Evolutionary conservation across 2,888 invertebrate genomes (phyloP).

Genomic region (Caenorhabditis virilis): DNA sequence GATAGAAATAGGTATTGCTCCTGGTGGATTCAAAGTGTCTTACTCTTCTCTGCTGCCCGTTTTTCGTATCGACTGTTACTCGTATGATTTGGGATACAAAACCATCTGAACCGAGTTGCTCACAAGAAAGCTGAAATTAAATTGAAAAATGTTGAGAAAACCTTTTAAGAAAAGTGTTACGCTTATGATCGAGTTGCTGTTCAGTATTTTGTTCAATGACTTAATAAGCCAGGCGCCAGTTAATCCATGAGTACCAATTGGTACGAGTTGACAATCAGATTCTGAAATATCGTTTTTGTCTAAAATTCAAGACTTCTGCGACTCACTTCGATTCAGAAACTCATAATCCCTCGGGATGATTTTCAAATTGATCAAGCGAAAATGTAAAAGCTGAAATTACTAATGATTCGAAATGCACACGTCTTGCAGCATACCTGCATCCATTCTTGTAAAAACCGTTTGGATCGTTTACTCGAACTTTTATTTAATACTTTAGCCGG

Average conservation of each 20-base stretch:
- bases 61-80: constrained; percentile 17
- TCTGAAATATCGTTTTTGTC: constrained; percentile 20
- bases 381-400: too few relatives aligned
- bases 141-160: not conserved
- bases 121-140: constrained; percentile 16
- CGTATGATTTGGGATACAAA: constrained; percentile 49
- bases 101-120: constrained; percentile 38
- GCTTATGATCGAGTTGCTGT: not conserved
- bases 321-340: not conserved
- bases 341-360: too few relatives aligned
- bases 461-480: too few relatives aligned
- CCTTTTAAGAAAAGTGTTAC: not conserved
- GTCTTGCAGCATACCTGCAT: too few relatives aligned
- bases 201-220: constrained; percentile 9
- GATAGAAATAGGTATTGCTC: too few relatives aligned
- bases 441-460: too few relatives aligned
- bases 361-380: too few relatives aligned
- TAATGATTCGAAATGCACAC: too few relatives aligned
- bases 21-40: too few relatives aligned
- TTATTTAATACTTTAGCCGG: too few relatives aligned
- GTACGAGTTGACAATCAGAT: constrained; percentile 10
- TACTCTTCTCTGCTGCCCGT: constrained; percentile 21
- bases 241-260: constrained; percentile 35
- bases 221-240: constrained; percentile 30
- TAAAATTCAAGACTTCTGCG: not conserved